Base-by-base conservation (phyloP, 2,888 invertebrate genomes). In the Hesperia comma region DNA sequence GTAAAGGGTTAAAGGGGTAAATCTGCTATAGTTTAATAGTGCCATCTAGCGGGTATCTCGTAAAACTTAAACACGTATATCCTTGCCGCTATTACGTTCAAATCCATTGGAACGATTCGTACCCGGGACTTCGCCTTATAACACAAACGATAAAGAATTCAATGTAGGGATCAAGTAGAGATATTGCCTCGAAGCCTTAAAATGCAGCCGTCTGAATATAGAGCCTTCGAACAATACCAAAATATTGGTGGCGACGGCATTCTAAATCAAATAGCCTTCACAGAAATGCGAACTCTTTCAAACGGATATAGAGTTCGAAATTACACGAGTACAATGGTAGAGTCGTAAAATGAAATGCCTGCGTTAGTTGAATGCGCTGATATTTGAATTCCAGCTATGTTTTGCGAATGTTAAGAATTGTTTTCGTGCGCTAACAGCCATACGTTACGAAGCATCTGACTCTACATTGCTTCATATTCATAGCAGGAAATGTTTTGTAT, bases 101-200 rank as follows among this genome's bases (percentile, higher is more conserved):
- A 37, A 63, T 58, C 17, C n/a, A 15, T 46, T 56, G 15, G 17
- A 2, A 61, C 43, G 40, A 49, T 41, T 64, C 49, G 10, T 53
- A 53, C 33, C 19, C 60, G 33, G 21, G 37, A 21, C 46, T 64
- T 37, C 43, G 37, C 58, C 51, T 41, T 41, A 26, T 15, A 53
- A 46, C 54, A 21, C 26, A 2, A 37, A 14, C 60, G 61, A 55
- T 67, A 61, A 55, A 61, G 55, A 61, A 67, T 55, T 60, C 58
- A 66, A 54, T 61, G 66, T 67, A 21, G 6, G 55, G 66, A 54
- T 67, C 60, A 60, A 61, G 54, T n/a, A 46, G 37, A 67, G 61
- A 67, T 67, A 67, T 67, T 54, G 55, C 43, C 2, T 51, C 40
- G 60, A 60, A 58, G 55, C 61, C 66, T 66, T 67, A 67, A 46